Evolutionary conservation across 2,797 vertebrate genomes (phyloP).

Genomic region (Telmatherina bonti): DNA sequence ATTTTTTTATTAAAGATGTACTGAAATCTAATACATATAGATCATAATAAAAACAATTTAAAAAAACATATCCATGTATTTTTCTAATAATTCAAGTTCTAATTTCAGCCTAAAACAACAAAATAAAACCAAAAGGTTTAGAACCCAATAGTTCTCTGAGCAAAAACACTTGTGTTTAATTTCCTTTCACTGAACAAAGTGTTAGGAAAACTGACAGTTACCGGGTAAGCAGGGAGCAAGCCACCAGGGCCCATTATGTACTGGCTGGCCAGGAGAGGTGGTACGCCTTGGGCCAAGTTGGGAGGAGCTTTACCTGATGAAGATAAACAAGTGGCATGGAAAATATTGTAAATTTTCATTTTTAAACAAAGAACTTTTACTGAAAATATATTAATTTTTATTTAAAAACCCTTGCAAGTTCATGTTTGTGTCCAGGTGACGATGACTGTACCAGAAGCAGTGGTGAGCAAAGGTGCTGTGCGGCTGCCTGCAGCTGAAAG

Average conservation of each 20-base stretch:
- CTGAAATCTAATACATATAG: no score
- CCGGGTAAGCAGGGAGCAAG: conserved; percentile 96
- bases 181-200: neutral
- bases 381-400: no score
- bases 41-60: no score
- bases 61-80: no score
- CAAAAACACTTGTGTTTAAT: no score
- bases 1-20: no score
- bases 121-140: no score
- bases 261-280: conserved; percentile 95
- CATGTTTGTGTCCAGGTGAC: neutral
- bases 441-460: conserved; percentile 69
- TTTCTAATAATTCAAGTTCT: no score
- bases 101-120: no score
- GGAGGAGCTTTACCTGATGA: conserved; percentile 94
- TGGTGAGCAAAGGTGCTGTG: conserved; percentile 85
- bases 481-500: conserved; percentile 80
- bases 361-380: neutral
- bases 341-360: neutral
- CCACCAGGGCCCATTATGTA: conserved; percentile 99
- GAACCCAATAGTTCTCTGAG: no score
- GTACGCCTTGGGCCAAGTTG: conserved; percentile 94
- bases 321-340: conserved; percentile 9
- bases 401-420: no score
- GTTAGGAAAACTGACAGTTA: conserved; percentile 72